Conservation (phyloP, 1,140 invertebrate genomes). For the Colletes latitarsis region DNA sequence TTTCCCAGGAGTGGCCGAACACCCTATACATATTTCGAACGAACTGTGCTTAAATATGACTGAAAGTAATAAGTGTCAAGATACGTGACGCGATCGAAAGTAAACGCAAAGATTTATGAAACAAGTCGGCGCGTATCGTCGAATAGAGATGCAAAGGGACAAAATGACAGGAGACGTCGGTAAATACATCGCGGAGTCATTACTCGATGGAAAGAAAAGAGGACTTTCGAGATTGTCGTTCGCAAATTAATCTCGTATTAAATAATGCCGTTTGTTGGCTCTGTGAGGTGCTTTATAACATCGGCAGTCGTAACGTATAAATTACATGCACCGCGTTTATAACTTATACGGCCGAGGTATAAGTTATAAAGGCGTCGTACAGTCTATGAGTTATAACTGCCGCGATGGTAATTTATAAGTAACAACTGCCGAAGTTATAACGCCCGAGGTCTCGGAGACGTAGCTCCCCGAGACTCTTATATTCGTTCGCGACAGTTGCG, state of each 20-base stretch:
- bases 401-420: constrained; percentile 57
- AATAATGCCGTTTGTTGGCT: constrained; percentile 22
- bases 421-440: constrained; percentile 54
- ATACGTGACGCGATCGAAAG: no score
- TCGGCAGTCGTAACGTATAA: constrained; percentile 44
- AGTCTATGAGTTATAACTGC: constrained; percentile 49
- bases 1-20: no score
- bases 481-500: constrained; percentile 17
- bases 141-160: neutral
- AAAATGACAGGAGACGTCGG: neutral
- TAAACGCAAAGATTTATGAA: no score
- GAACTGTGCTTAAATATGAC: no score
- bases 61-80: no score
- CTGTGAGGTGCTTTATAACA: constrained; percentile 11
- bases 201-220: neutral
- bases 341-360: constrained; percentile 30
- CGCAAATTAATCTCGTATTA: constrained; percentile 29
- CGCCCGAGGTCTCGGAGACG: constrained; percentile 18
- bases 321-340: constrained; percentile 42
- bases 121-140: no score
- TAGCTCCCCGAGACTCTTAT: constrained; percentile 1
- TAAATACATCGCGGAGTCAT: neutral
- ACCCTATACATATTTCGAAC: no score
- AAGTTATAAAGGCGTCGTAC: constrained; percentile 52
- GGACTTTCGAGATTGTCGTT: no score